Evolutionary conservation across 1,140 invertebrate genomes (phyloP), one percentile per base, ranked within the genome.

Genomic region (Meteorus sp.): DNA sequence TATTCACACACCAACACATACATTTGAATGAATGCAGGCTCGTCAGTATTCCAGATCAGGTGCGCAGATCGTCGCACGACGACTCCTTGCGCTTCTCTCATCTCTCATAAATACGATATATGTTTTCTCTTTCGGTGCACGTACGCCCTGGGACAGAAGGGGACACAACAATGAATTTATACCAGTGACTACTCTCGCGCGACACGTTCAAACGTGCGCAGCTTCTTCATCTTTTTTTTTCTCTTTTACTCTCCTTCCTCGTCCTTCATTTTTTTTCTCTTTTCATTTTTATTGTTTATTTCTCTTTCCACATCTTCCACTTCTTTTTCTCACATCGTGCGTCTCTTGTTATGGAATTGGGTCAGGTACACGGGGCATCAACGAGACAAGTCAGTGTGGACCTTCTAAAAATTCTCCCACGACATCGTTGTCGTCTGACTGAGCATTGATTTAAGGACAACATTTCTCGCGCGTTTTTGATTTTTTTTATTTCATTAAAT

Each of bases 11-110:
- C 27, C 27, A 29, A 5, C 17, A 20, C 15, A 6, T 2, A 6
- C 17, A 13, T 23, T n/a, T 4, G 43, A 45, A 9, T 8, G 11
- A 11, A 7, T 23, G 20, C 35, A 31, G 50, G 33, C 56, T 53
- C 29, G 44, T 71, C 64, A 69, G 65, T 65, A 58, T 72, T 74
- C 72, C 71, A 66, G 64, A 69, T 74, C 71, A 74, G 68, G 72
- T 72, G 66, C 67, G 64, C 58, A 52, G 58, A 59, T 60, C 62
- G 63, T 67, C 66, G 66, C 64, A 60, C 63, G 61, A 37, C 19
- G 20, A 47, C 44, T 25, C 44, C n/a, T n/a, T n/a, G n/a, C n/a
- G n/a, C n/a, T n/a, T n/a, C n/a, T 43, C 25, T 29, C 41, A 44
- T 44, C 60, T 61, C 56, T 56, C 61, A 66, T n/a, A n/a, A n/a